Evolutionary conservation across 2,113 vertebrate genomes (phyloP).

Genomic region (Sardina pilchardus): DNA sequence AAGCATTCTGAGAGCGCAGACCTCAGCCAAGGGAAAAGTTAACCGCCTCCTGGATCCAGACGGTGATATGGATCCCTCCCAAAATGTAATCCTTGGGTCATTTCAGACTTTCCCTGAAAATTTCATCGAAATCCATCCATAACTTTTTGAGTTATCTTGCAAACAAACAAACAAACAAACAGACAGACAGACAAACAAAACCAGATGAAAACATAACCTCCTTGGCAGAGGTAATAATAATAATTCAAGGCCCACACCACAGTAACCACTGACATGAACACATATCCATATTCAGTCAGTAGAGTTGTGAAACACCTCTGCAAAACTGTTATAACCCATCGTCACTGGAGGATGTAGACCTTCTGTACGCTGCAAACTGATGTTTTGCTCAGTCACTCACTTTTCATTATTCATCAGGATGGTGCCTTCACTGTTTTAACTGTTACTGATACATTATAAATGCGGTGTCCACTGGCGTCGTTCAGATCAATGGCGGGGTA

Average conservation of each 20-base stretch:
- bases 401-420: constrained; percentile 34
- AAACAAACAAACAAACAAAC: too few species aligned
- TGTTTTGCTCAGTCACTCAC: background rate
- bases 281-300: background rate
- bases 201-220: too few species aligned
- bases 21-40: too few species aligned
- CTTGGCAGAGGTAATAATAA: too few species aligned
- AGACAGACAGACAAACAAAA: too few species aligned
- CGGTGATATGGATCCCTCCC: too few species aligned
- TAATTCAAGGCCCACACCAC: background rate
- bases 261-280: background rate
- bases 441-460: constrained; percentile 42
- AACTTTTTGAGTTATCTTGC: too few species aligned
- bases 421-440: constrained; percentile 38
- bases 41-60: too few species aligned
- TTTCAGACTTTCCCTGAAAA: too few species aligned
- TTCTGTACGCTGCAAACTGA: background rate
- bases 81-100: too few species aligned
- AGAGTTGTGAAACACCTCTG: background rate
- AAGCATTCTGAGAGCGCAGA: too few species aligned
- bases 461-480: constrained; percentile 25
- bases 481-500: background rate
- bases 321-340: background rate
- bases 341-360: background rate
- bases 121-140: too few species aligned